Evolutionary conservation across 2,113 vertebrate species (phyloP).

Genomic region (Dunckerocampus dactyliophorus): DNA sequence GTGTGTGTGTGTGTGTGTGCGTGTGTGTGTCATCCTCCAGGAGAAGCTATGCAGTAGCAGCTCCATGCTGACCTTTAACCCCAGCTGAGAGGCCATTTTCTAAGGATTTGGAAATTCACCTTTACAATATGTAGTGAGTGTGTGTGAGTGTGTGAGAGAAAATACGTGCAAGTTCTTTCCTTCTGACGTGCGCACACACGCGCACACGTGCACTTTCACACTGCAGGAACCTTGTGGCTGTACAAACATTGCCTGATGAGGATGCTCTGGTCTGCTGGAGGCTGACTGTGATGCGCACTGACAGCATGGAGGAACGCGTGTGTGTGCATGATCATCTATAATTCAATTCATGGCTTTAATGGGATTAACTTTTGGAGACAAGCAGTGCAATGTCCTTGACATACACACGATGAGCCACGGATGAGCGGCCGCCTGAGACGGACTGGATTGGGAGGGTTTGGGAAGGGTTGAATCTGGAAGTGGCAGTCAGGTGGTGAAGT

Average conservation of each 20-base stretch:
- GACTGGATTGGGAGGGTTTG: not conserved
- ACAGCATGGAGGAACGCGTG: constrained; percentile 25
- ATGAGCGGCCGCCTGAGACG: constrained; percentile 28
- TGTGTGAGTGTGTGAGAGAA: constrained; percentile 4
- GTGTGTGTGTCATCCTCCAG: too few relatives aligned
- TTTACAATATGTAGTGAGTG: too few relatives aligned
- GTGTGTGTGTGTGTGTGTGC: not conserved
- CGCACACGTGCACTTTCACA: too few relatives aligned
- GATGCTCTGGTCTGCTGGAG: constrained; percentile 35
- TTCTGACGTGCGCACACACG: too few relatives aligned
- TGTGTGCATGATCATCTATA: constrained; percentile 41
- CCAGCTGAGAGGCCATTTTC: too few relatives aligned
- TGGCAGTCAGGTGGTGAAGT: not conserved
- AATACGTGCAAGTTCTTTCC: too few relatives aligned
- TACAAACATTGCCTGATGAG: constrained; percentile 35
- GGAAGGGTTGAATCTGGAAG: not conserved
- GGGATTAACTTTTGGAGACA: constrained; percentile 58
- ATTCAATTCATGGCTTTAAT: constrained; percentile 60
- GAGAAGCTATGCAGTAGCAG: too few relatives aligned
- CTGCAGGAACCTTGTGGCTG: not conserved
- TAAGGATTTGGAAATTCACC: too few relatives aligned
- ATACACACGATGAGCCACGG: constrained; percentile 29
- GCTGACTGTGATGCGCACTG: constrained; percentile 51
- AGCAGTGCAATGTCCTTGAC: constrained; percentile 53
- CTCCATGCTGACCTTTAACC: too few relatives aligned